Conservation (phyloP, 2,113 vertebrate species). For the Phycodurus eques region DNA sequence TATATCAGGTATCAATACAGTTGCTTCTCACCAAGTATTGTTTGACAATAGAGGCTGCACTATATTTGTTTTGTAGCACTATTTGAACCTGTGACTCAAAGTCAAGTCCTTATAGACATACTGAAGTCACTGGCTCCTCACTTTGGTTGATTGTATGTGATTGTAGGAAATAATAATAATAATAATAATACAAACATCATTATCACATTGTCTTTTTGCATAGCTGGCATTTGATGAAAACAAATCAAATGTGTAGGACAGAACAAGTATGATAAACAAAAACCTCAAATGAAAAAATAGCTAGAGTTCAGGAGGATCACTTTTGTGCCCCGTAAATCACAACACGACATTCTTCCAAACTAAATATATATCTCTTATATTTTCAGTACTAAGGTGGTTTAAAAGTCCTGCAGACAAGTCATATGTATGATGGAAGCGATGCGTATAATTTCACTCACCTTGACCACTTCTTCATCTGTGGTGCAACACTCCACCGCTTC, state of each 20-base stretch:
- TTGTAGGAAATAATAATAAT: background rate
- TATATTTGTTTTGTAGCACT: no score
- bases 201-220: background rate
- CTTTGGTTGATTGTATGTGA: background rate
- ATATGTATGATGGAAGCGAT: background rate
- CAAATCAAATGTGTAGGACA: background rate
- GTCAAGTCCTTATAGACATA: no score
- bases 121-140: background rate
- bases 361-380: background rate
- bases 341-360: background rate
- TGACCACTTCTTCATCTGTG: conserved; percentile 85
- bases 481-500: conserved; percentile 86
- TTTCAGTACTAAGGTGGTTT: background rate
- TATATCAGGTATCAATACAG: background rate
- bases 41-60: no score
- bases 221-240: background rate
- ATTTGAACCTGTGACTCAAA: no score
- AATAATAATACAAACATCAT: no score
- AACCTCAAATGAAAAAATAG: background rate
- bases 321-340: background rate
- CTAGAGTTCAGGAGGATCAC: background rate
- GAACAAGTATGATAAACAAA: background rate
- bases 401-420: background rate
- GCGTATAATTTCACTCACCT: conserved; percentile 73
- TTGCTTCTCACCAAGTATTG: background rate